Evolutionary conservation across 2,797 vertebrate species (phyloP), one percentile per base, ranked within the genome.

Genomic region (Graptemys geographica): DNA sequence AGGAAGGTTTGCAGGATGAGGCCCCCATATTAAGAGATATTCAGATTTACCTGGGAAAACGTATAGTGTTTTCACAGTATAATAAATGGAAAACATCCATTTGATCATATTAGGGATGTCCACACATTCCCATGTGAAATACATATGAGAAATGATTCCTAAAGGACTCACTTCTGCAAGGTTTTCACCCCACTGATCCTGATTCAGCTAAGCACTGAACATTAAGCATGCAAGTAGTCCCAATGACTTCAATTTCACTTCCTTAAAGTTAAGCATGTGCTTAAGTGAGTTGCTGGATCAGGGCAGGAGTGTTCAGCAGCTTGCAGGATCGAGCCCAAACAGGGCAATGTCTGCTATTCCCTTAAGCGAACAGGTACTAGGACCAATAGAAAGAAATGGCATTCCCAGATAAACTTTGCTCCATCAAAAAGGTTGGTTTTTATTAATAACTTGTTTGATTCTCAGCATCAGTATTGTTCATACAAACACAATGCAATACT

Each of bases 361-460:
- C 84, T 95, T 97, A 97, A 96, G 92, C 82, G 96, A 97, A 96
- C 88, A 95, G 95, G 87, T 31, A 90, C 74, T 92, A 96, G 97
- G 95, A 92, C 86, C 95, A 96, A 96, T 93, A 95, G 89, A 96
- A 94, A 96, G 94, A 97, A 97, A 97, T 94, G 96, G 96, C 94
- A 96, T 97, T 97, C 95, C 86, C 95, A 97, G 95, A 96, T 90
- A 96, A 97, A 92, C 95, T 49, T 78, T 92, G 81, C 74, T 33
- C 85, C 41, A 47, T 69, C 88, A 87, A 95, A 96, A 94, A 84
- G 90, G 93, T 78, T 88, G 80, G 87, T 93, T 88, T 94, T 55
- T 82, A 44, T 91, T 87, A 95, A 82, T 79, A 86, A 90, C 94
- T 90, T 92, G 80, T 80, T 83, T 90, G 65, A 93, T 87, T 69